Evolutionary conservation across 2,888 invertebrate species (phyloP), one percentile per base, ranked within the genome.

Genomic region (Synanthedon formicaeformis): DNA sequence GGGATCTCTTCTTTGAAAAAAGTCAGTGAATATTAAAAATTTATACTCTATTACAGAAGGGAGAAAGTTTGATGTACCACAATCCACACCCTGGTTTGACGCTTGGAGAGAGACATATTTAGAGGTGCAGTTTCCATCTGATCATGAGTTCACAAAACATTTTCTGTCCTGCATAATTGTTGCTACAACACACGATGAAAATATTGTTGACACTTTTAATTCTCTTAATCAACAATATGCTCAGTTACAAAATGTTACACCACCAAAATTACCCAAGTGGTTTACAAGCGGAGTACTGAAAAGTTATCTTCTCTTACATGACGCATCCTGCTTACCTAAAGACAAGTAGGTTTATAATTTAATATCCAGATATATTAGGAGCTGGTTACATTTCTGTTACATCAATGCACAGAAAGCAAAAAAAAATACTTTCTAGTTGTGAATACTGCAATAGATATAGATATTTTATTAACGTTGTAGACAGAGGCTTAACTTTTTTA

Each of bases 81-180:
- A 91, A 41, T 89, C 92, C 10, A 94, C 96, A 53, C 94, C 96
- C 12, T 99, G 99, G 98, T 99, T 95, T 88, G 97, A 98, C 78
- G 91, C 93, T 10, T 99, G 97, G 96, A 90, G 97, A 65, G 96
- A 97, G 65, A 94, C 94, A 34, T 98, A 98, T 78, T 88, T 97
- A 50, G 92, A 93, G 69, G 92, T 96, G 56, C 93, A 96, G 72
- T 95, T 94, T 74, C 95, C 95, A 14, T 93, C 94, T 4, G 98
- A 99, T 71, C 98, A 99, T 88, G 99, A 99, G 82, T 99, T 97
- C 71, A 94, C 97, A 0, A 94, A 95, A 69, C 96, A 96, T 78
- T 94, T 94, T 69, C 73, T 96, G 52, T 94, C 94, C 12, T 96
- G 96, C 73, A 90, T 96, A 67, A 89, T 96, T 64, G 92, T 94